Evolutionary conservation across 2,888 invertebrate genomes (phyloP).

Genomic region (Leptopilina drosophilae): DNA sequence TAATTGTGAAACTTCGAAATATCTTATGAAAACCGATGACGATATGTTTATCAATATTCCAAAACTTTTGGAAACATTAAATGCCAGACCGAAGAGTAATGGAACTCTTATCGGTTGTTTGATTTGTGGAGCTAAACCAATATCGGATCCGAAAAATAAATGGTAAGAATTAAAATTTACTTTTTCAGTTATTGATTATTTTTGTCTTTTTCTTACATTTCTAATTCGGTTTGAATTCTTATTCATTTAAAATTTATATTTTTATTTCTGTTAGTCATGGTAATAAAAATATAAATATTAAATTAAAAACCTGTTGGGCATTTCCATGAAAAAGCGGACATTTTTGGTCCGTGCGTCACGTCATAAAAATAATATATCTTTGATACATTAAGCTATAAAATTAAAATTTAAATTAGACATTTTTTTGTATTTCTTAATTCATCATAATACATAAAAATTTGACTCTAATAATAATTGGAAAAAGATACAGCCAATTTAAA

Average conservation of each 20-base stretch:
- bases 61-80: conserved; percentile 79
- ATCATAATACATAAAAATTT: too few relatives aligned
- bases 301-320: too few relatives aligned
- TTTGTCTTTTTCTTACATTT: not conserved
- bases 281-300: too few relatives aligned
- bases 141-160: conserved; percentile 85
- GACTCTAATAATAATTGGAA: too few relatives aligned
- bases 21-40: conserved; percentile 91
- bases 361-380: too few relatives aligned
- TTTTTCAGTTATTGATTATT: not conserved
- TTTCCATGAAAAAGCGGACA: too few relatives aligned
- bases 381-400: too few relatives aligned
- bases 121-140: conserved; percentile 88
- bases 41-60: conserved; percentile 91
- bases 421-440: too few relatives aligned
- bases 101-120: conserved; percentile 85
- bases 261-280: too few relatives aligned
- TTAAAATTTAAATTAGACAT: too few relatives aligned
- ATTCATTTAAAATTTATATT: not conserved
- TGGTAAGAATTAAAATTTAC: conserved; percentile 79
- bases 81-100: conserved; percentile 65
- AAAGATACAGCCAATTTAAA: too few relatives aligned
- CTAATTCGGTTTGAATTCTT: not conserved
- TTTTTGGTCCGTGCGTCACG: too few relatives aligned
- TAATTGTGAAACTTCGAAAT: conserved; percentile 82